Evolutionary conservation across 2,888 invertebrate species (phyloP).

Genomic region (Oscheius sp.): DNA sequence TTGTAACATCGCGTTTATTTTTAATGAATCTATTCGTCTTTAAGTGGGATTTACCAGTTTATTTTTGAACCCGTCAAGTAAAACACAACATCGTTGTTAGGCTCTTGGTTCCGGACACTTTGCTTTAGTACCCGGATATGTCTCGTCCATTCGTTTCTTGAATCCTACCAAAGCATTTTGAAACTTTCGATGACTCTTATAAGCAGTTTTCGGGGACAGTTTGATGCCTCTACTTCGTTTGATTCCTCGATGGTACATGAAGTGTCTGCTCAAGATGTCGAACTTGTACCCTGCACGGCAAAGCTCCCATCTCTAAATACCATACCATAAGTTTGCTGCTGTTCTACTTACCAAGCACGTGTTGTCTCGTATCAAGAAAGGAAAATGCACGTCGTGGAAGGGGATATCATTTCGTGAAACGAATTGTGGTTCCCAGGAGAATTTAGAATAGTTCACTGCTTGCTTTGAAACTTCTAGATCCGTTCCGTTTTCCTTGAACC

Average conservation of each 20-base stretch:
- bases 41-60: not conserved
- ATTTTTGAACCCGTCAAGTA: not conserved
- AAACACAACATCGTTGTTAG: not conserved
- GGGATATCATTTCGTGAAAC: slow-evolving; percentile 34
- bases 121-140: not conserved
- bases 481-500: slow-evolving; percentile 12
- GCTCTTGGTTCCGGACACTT: not conserved
- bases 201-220: not conserved
- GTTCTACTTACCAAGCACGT: slow-evolving; percentile 20
- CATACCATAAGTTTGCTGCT: not conserved
- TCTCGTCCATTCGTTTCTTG: slow-evolving; percentile 15
- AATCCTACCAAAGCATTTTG: not conserved
- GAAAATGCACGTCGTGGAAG: slow-evolving; percentile 34
- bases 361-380: slow-evolving; percentile 36
- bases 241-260: slow-evolving; percentile 38
- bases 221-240: slow-evolving; percentile 16
- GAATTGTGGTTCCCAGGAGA: slow-evolving; percentile 39
- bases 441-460: slow-evolving; percentile 18
- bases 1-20: not conserved
- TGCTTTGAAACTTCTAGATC: slow-evolving; percentile 15
- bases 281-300: slow-evolving; percentile 28
- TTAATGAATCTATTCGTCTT: not conserved
- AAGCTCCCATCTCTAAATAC: slow-evolving; percentile 38
- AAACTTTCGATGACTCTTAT: not conserved
- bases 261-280: slow-evolving; percentile 28